Base-by-base conservation (phyloP, 2,888 invertebrate genomes). In the Thereva nobilitata region DNA sequence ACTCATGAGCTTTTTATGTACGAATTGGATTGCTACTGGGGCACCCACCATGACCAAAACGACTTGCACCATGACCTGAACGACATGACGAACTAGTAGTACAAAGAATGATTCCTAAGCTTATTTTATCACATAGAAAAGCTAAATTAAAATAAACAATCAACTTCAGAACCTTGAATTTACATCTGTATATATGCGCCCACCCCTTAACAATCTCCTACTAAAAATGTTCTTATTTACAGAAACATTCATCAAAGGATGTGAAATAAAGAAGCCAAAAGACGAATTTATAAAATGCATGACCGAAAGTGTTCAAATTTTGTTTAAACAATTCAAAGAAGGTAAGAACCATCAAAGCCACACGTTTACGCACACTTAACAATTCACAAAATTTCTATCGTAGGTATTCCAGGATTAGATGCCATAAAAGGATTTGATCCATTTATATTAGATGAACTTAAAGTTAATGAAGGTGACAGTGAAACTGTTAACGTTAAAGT, bases 401-500 rank as follows among this genome's bases (percentile, higher is more conserved):
- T 42, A 79, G 80, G 80, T 35, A 78, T 80, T 65, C 80, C 80
- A 12, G 80, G 80, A 5, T 71, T 81, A 66, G 75, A 76, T 64
- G 85, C 83, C 52, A 80, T 90, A 73, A 82, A 84, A 53, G 85
- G 87, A 54, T 81, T 89, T 73, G 90, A 90, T 79, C 90, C 90
- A 2, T 78, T 90, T 67, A 83, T 86, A 73, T 83, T 90, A 64
- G 86, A 86, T 52, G 84, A 85, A 78, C 86, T 90, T 74, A 84
- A 86, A 79, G 89, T 90, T 74, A 80, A 88, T 47, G 89, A 89
- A 82, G 89, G 89, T 66, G 87, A 87, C 64, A 79, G 76, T 66
- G 89, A 89, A 45, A 89, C 89, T 5, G 89, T 90, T 5, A 89
- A 87, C 73, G 86, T 90, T 0, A 89, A 90, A 76, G 89, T 89